These are phyloP conservation scores for Sturnira hondurensis DNA, from an alignment of 2,113 vertebrate species.

Conservation along the genomic window DNA sequence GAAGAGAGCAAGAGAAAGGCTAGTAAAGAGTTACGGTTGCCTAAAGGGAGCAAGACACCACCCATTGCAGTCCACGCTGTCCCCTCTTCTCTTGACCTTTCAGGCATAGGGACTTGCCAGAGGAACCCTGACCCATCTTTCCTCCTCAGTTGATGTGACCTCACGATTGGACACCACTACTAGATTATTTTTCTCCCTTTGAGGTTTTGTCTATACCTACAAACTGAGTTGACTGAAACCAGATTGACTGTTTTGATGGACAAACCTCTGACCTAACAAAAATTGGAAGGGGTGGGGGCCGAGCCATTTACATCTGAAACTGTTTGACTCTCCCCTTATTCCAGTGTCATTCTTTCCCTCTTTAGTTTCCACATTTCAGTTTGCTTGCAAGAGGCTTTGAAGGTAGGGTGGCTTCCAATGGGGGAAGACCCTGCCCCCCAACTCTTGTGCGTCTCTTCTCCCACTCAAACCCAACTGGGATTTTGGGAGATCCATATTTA, in stretches of 20 bases:
- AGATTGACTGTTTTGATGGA: constrained; percentile 52
- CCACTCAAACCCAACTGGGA: neutral
- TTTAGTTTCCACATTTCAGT: neutral
- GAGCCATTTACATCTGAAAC: neutral
- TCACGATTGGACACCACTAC: neutral
- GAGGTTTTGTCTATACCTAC: constrained; percentile 4
- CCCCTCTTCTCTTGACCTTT: neutral
- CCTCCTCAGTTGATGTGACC: constrained; percentile 6
- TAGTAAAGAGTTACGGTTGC: neutral
- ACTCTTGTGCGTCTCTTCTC: neutral
- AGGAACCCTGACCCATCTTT: neutral
- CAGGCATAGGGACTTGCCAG: neutral
- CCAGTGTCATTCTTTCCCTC: neutral
- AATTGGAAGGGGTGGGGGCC: neutral
- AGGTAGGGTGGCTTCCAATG: neutral
- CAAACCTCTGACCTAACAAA: constrained; percentile 7
- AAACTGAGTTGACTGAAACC: constrained; percentile 1
- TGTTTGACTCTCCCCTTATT: neutral
- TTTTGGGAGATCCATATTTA: neutral
- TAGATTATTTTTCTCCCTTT: constrained; percentile 9
- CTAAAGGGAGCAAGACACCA: neutral
- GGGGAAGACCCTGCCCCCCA: no score
- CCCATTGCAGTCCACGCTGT: neutral
- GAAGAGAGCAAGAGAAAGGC: neutral
- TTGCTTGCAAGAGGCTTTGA: neutral